Percentiles rank a stretch among this genome's conserved stretches.
These are phyloP conservation scores for Maniola jurtina DNA, from an alignment of 1,140 invertebrate species.

Conservation along the genomic window DNA sequence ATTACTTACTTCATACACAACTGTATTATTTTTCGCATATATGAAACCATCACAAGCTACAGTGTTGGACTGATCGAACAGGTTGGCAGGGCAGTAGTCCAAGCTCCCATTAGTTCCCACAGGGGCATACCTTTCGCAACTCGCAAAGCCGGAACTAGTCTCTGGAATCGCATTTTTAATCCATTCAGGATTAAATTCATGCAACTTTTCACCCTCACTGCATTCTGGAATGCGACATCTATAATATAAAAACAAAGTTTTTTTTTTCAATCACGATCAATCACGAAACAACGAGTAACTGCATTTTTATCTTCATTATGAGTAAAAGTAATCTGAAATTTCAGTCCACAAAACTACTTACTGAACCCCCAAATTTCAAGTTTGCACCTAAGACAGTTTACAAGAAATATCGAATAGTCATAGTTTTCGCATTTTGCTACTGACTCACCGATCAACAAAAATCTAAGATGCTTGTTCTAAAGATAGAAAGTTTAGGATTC, in stretches of 20 bases:
- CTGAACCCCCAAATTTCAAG: too few relatives aligned
- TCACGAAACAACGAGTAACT: too few relatives aligned
- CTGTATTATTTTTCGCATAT: conserved; percentile 58
- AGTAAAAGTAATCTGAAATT: too few relatives aligned
- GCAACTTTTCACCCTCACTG: conserved; percentile 42
- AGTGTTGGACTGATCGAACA: conserved; percentile 41
- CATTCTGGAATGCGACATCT: conserved; percentile 70
- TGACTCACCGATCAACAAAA: too few relatives aligned
- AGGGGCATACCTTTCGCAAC: conserved; percentile 45
- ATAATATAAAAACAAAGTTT: conserved; percentile 17
- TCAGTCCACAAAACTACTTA: too few relatives aligned
- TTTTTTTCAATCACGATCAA: too few relatives aligned
- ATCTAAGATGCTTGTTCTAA: too few relatives aligned
- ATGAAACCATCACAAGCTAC: conserved; percentile 55
- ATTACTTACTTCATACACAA: conserved; percentile 65
- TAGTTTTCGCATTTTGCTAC: too few relatives aligned
- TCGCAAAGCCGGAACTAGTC: conserved; percentile 38
- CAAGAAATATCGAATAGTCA: too few relatives aligned
- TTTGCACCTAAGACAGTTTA: too few relatives aligned
- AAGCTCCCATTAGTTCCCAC: conserved; percentile 37
- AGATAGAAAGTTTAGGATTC: too few relatives aligned
- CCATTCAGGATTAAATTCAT: conserved; percentile 50
- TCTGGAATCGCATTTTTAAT: conserved; percentile 55
- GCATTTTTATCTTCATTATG: too few relatives aligned
- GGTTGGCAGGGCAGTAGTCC: conserved; percentile 43